Base-by-base conservation (phyloP, 2,888 invertebrate genomes). In the Lepidonotus clava region DNA sequence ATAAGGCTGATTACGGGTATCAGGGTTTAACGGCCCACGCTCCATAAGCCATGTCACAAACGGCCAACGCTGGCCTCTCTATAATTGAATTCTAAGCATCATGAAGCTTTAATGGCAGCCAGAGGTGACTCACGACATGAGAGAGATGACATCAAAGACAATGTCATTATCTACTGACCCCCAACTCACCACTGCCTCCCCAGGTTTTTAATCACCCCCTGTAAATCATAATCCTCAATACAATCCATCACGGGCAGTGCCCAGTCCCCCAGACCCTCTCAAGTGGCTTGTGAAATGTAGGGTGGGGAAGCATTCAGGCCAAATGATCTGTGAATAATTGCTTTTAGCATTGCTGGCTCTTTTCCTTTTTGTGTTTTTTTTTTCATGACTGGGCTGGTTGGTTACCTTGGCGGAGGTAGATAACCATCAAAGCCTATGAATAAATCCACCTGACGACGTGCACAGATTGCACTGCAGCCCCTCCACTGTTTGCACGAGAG, bases 81-180 rank as follows among this genome's bases (percentile, higher is more conserved):
- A 61, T 61, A 61, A 61, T 61, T 61, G 61, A 61, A 61, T 61
- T 61, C 61, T 28, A 24, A 24, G 61, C 61, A 61, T 2, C 61
- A 61, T 61, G 61, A 18, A 61, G 61, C n/a, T 61, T 61, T 61
- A 61, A 61, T 61, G 61, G 4, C 28, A 61, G 24, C n/a, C 61
- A 28, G 61, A 32, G 61, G 61, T 61, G 61, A 61, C n/a, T 61
- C 61, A 61, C 61, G 28, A 24, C 61, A 61, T 8, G 61, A 61
- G 61, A 24, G 61, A 28, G 61, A 61, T 61, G 61, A 61, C 61
- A 28, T 61, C 61, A 61, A 61, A 61, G 61, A 61, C 61, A 28
- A 24, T 61, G 61, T 61, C 61, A 61, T 61, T 61, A 61, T 61
- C 61, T 32, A 28, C 61, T 61, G 61, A 61, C 61, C 61, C n/a